Evolutionary conservation across 2,888 invertebrate genomes (phyloP), one percentile per base, ranked within the genome.

Genomic region (Thymelicus sylvestris): DNA sequence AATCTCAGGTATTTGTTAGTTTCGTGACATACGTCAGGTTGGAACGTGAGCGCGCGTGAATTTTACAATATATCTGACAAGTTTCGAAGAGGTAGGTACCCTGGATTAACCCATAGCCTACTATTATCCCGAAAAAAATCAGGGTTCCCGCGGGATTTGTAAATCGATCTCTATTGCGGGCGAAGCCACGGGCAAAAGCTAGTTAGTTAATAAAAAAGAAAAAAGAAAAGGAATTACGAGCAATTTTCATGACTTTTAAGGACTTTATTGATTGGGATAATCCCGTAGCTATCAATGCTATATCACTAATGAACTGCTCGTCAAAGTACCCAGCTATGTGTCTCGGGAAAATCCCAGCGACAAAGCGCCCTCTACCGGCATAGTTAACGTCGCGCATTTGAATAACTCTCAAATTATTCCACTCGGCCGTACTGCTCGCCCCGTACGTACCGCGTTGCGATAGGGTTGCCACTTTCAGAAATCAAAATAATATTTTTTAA

Each of bases 321-420:
- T 1, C 41, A 44, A 48, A 12, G 41, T 41, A 24, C 15, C 8
- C 13, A 7, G 41, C 41, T 38, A 44, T 70, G 62, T 67, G 66
- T 62, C 44, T 24, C 52, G 52, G 10, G 13, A 7, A 66, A 71
- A 67, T 71, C 71, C 48, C 66, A 19, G 59, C 71, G 44, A 44
- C 66, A 50, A 62, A 63, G 59, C 59, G 66, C 71, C 48, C 38
- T 69, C 69, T 70, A 70, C 59, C 59, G 66, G 62, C 72, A 74
- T 74, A 73, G 73, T 72, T 75, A 73, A 62, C 70, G 73, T 63
- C 71, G 72, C 71, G 72, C 71, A 74, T 77, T 76, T 75, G 75
- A 77, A 76, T 74, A 74, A 75, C 79, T 79, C 72, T 74, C 73
- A 73, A 77, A 79, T 79, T 80, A 78, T 78, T 77, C 77, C 67